phyloP scores from a whole-genome alignment of 2,113 vertebrate genomes.

The Passer montanus region DNA sequence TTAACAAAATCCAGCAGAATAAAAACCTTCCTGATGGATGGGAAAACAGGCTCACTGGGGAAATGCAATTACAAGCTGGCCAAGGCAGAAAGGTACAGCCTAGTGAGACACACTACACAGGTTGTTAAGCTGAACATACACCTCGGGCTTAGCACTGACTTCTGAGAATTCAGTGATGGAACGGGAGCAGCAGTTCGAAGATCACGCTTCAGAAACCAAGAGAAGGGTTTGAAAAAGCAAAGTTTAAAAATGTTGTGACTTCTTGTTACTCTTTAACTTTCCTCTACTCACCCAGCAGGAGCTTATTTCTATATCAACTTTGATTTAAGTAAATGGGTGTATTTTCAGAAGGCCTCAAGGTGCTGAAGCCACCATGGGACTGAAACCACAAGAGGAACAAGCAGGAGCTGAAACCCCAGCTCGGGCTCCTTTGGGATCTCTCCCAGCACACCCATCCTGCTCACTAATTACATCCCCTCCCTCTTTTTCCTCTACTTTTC shows the following conservation, averaged over 20 bases:
- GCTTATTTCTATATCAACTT: neutral
- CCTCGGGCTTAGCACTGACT: neutral
- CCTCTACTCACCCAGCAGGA: neutral
- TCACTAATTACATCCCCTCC: neutral
- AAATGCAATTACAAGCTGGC: neutral
- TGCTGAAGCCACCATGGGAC: neutral
- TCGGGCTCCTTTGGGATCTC: neutral
- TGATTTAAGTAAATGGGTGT: neutral
- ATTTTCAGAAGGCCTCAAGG: neutral
- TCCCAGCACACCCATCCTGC: neutral
- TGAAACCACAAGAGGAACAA: neutral
- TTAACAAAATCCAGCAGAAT: neutral
- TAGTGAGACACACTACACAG: neutral
- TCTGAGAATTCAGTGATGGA: neutral
- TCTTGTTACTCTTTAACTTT: neutral
- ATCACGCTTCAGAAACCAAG: neutral
- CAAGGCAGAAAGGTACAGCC: neutral
- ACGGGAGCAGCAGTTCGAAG: neutral
- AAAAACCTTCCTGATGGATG: neutral
- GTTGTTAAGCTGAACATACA: neutral
- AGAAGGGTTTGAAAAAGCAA: neutral
- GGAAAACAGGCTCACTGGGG: neutral
- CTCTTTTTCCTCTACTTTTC: neutral
- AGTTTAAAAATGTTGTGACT: neutral
- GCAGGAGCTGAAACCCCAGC: neutral